phyloP scores from a whole-genome alignment of 1,140 invertebrate genomes.

The Lordiphosa mommai region DNA sequence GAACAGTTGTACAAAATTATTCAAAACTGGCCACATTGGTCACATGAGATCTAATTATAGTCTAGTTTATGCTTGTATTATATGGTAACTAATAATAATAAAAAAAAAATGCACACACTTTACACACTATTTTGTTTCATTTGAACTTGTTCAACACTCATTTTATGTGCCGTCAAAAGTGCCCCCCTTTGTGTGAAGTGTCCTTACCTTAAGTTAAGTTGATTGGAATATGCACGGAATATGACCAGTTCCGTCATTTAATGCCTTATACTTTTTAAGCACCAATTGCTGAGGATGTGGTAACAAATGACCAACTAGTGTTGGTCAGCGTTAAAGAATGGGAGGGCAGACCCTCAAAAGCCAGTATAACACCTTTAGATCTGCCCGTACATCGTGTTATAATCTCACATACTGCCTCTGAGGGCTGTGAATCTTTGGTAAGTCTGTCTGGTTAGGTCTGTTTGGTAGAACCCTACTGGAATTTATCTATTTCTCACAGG shows the following conservation, averaged over 20 bases:
- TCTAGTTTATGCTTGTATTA: constrained; percentile 3
- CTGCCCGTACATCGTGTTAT: constrained; percentile 81
- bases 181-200: background rate
- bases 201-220: constrained; percentile 31
- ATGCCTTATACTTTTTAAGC: constrained; percentile 16
- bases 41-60: constrained; percentile 12
- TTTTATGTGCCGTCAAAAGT: too few relatives aligned
- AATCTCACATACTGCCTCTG: constrained; percentile 81
- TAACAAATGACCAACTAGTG: constrained; percentile 14
- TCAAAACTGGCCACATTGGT: constrained; percentile 82
- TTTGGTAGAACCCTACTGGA: background rate
- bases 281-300: constrained; percentile 20
- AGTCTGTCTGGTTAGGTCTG: constrained; percentile 5
- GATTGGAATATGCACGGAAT: constrained; percentile 43
- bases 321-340: constrained; percentile 80
- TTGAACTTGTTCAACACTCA: too few relatives aligned
- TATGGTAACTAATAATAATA: background rate
- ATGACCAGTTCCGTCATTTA: background rate
- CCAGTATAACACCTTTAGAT: constrained; percentile 59
- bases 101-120: too few relatives aligned
- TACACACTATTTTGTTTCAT: too few relatives aligned
- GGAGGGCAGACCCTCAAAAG: constrained; percentile 81
- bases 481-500: constrained; percentile 12
- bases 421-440: constrained; percentile 80
- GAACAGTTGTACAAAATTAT: constrained; percentile 82